Conservation (phyloP, 2,113 vertebrate genomes). For the Physeter macrocephalus region DNA sequence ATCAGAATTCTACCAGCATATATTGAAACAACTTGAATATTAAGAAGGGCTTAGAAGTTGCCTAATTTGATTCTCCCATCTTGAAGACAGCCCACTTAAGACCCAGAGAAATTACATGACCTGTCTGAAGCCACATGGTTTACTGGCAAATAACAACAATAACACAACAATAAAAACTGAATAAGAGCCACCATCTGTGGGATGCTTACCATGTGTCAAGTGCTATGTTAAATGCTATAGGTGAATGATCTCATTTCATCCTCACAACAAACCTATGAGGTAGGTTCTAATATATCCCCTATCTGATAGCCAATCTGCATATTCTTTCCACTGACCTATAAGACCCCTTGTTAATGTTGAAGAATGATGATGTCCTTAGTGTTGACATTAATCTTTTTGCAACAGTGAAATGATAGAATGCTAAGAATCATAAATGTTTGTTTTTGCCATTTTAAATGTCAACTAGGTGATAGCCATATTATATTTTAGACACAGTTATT, state of each 20-base stretch:
- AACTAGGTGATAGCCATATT: neutral
- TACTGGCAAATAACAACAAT: neutral
- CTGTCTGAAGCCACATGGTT: neutral
- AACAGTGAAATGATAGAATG: neutral
- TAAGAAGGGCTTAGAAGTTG: neutral
- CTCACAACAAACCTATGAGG: neutral
- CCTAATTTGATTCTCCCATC: neutral
- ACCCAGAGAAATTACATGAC: neutral
- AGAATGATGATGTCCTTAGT: neutral
- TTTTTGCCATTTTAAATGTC: neutral
- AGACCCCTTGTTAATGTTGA: neutral
- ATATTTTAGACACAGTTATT: neutral
- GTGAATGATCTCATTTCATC: neutral
- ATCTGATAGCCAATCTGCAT: neutral
- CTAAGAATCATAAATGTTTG: neutral
- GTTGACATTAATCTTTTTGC: neutral
- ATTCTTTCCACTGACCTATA: neutral
- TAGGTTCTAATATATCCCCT: neutral
- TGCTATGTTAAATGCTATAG: neutral
- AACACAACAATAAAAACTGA: neutral
- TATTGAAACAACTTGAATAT: neutral
- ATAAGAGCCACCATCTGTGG: neutral
- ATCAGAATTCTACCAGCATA: neutral
- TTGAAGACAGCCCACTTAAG: neutral
- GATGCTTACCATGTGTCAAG: neutral